Base-by-base conservation (phyloP, 2,797 vertebrate genomes). In the Hafferia zeledoni region DNA sequence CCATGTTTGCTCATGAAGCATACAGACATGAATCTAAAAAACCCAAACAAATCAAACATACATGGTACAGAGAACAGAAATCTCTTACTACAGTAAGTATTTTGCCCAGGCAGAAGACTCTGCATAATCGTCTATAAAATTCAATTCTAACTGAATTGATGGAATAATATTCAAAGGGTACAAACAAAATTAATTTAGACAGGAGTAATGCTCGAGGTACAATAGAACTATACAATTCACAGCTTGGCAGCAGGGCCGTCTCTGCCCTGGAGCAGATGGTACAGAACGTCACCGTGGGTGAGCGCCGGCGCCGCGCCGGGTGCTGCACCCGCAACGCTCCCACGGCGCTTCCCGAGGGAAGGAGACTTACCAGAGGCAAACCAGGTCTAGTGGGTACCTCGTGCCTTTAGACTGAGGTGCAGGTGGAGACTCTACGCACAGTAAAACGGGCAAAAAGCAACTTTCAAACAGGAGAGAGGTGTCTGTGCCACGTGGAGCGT, bases 111-210 rank as follows among this genome's bases (percentile, higher is more conserved):
- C 98, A 99, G 98, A 98, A 98, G 97, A 98, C 90, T 98, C 98
- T 98, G 98, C 98, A 95, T 97, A 98, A 98, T 97, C 97, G 96
- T 97, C 97, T 98, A 98, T 97, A 98, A 99, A 99, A 98, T 97
- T 97, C 98, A 98, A 98, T 99, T 98, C 98, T 97, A 98, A 98
- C 97, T 77, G 98, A 99, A 99, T 98, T 98, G 98, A 99, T 98
- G 97, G 97, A 98, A 97, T 98, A 97, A 97, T 97, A 98, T 97
- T 96, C 96, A 98, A 97, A 98, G 97, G 97, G 97, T 97, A 97
- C 97, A 93, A 97, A 96, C 91, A 95, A 97, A 98, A 97, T 97
- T 97, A 98, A 97, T 93, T 96, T 89, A 97, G 93, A 98, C 94
- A 93, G 72, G 92, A 89, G 96, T 94, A 97, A 97, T 97, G 92